Evolutionary conservation across 2,113 vertebrate genomes (phyloP).

Genomic region (Epinephelus fuscoguttatus): DNA sequence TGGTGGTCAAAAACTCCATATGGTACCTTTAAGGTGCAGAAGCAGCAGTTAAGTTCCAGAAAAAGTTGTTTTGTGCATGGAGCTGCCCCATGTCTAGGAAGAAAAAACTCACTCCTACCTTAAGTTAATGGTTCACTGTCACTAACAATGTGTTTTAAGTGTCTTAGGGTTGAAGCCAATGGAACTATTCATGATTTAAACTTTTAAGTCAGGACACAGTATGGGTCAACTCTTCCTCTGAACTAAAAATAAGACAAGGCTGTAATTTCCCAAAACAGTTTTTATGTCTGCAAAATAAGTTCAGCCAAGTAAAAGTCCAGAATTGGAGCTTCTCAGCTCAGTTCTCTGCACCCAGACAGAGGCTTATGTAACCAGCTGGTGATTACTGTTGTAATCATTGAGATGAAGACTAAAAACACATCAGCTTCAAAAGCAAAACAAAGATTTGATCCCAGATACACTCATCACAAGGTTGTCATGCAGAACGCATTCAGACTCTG

Average conservation of each 20-base stretch:
- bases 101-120: not conserved
- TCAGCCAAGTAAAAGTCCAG: not conserved
- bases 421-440: not conserved
- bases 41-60: not conserved
- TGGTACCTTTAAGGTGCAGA: no score
- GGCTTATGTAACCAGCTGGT: conserved; percentile 15
- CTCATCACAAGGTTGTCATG: conserved; percentile 26
- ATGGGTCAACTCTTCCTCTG: not conserved
- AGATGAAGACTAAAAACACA: not conserved
- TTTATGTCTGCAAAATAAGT: no score
- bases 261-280: not conserved
- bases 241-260: not conserved
- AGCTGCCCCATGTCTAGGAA: not conserved
- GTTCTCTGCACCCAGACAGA: not conserved
- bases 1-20: no score
- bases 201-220: no score
- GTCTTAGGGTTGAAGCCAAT: not conserved
- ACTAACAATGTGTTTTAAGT: not conserved
- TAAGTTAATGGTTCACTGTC: not conserved
- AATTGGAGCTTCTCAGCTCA: not conserved
- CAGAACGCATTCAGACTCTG: not conserved
- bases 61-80: no score
- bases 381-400: not conserved
- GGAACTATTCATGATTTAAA: not conserved
- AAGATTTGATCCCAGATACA: conserved; percentile 7